A percentile compares a stretch with the other conserved stretches of the same genome.
These are phyloP conservation scores for Unio pictorum DNA, from an alignment of 2,888 invertebrate species.

Conservation along the genomic window DNA sequence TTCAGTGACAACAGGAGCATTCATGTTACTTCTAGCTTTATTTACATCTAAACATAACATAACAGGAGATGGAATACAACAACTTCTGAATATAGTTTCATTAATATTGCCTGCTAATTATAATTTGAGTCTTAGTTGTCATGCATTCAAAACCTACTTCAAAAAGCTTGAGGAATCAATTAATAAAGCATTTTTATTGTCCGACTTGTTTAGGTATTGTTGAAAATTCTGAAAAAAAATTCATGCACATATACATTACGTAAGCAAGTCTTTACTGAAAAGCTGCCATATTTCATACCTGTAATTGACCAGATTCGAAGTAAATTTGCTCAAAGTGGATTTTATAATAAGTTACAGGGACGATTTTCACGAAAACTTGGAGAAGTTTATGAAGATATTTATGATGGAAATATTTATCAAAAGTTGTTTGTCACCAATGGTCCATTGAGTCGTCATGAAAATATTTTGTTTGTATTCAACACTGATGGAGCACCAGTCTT, in stretches of 20 bases:
- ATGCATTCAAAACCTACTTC: no score
- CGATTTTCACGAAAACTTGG: slow-evolving; percentile 4
- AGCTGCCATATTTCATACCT: slow-evolving; percentile 8
- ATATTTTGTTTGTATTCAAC: slow-evolving; percentile 2
- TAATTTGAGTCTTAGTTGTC: no score
- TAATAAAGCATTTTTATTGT: slow-evolving; percentile 14
- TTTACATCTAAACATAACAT: background rate
- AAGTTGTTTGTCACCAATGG: no score
- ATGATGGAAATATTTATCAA: slow-evolving; percentile 2
- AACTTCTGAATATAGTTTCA: background rate
- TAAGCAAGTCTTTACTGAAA: background rate
- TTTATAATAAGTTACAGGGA: slow-evolving; percentile 7
- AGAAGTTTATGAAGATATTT: slow-evolving; percentile 14
- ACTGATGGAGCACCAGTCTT: slow-evolving; percentile 20
- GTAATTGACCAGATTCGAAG: slow-evolving; percentile 9
- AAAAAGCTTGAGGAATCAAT: slow-evolving; percentile 5
- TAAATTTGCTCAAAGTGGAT: slow-evolving; percentile 10
- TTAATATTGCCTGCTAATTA: no score
- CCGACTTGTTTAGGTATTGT: slow-evolving; percentile 5
- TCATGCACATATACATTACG: slow-evolving; percentile 2
- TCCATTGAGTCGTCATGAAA: no score
- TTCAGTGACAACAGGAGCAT: background rate
- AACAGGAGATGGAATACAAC: background rate
- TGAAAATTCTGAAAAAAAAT: background rate
- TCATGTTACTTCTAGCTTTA: background rate